Percentiles rank a stretch among this genome's conserved stretches.
Evolutionary conservation across 2,113 vertebrate species (phyloP).

Genomic region (Engystomops pustulosus): DNA sequence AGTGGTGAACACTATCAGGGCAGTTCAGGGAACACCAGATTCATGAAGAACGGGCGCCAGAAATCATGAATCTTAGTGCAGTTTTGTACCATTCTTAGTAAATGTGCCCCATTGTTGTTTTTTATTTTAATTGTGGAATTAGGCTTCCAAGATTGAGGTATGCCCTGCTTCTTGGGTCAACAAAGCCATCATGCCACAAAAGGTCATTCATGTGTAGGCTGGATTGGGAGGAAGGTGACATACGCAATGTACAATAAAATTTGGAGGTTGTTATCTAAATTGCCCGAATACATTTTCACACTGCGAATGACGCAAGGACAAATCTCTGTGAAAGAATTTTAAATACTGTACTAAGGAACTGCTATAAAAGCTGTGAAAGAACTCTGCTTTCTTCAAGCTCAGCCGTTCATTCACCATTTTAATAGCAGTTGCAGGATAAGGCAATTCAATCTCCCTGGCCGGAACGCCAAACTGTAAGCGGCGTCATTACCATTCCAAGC

Average conservation of each 20-base stretch:
- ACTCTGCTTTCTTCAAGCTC: neutral
- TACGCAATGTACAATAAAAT: neutral
- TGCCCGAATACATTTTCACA: neutral
- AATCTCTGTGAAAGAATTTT: neutral
- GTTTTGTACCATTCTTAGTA: too few relatives aligned
- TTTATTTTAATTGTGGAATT: neutral
- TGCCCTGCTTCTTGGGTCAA: too few relatives aligned
- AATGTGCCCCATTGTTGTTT: too few relatives aligned
- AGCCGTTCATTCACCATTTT: conserved; percentile 7
- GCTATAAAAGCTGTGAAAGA: conserved; percentile 20
- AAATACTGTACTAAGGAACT: conserved; percentile 5
- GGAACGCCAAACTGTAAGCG: neutral
- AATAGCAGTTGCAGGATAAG: conserved; percentile 21
- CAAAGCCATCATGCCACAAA: neutral
- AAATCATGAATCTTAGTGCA: too few relatives aligned
- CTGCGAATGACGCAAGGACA: neutral
- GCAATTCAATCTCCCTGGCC: neutral
- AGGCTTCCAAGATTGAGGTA: neutral
- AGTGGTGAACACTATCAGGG: too few relatives aligned
- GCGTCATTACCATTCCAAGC: conserved; percentile 10
- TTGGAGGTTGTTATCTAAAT: neutral
- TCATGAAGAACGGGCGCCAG: too few relatives aligned
- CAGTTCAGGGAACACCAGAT: too few relatives aligned
- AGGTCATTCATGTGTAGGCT: neutral
- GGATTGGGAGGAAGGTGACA: neutral